Evolutionary conservation across 2,113 vertebrate genomes (phyloP), one percentile per base, ranked within the genome.

Genomic region (Oryzias woworae): DNA sequence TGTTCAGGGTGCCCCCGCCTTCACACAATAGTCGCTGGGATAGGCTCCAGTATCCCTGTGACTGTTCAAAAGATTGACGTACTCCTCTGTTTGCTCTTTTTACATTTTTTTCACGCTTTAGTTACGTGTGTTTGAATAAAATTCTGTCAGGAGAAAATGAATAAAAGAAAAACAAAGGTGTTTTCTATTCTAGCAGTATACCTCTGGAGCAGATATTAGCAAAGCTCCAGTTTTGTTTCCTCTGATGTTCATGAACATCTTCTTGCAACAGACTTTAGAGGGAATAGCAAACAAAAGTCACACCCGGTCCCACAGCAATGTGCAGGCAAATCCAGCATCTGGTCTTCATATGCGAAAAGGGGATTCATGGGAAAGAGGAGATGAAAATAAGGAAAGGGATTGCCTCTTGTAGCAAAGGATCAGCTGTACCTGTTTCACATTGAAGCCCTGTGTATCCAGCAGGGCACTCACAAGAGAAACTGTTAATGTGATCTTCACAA

Each of bases 381-480:
- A 56, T 1, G n/a, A 8, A 4, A 47, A 44, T 20, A n/a, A n/a
- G 20, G 26, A 31, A 45, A 16, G 44, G n/a, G 7, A 53, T 12
- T 5, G 4, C 12, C 45, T 5, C n/a, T 17, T 67, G 41, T 36
- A n/a, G 24, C 5, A 53, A 17, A 31, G 22, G 14, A 20, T 52
- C 17, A 28, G 24, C 14, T 23, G 54, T 85, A 93, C 92, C 92
- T 87, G 83, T 92, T 80, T 92, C 89, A 87, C 92, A 93, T 28
- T 81, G 71, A 54, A 55, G 54, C 26, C 92, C 92, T 1, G 80
- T 90, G 82, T 85, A 93, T 55, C 90, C 90, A 36, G 76, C 54
- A 55, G 73, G 80, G 75, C 92, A 93, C 4, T 74, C 78, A 72
- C 92, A 93, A 69, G 60, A 65, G 71, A 92, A 92, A 59, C 77